Evolutionary conservation across 2,797 vertebrate genomes (phyloP), one percentile per base, ranked within the genome.

Genomic region (Sebastes reedi): DNA sequence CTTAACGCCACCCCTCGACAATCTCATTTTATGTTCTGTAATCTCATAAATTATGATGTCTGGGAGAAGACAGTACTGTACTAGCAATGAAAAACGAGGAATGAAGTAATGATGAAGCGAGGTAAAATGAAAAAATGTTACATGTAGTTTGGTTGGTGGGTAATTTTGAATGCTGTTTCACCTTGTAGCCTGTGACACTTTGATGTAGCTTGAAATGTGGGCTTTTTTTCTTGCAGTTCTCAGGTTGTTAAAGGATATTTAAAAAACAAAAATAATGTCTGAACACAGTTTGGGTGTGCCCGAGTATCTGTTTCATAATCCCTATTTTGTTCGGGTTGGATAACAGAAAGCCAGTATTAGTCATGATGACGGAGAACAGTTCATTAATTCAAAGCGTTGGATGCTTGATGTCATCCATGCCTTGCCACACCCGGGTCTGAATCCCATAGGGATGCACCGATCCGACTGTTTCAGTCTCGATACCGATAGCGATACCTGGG

Each of bases 1-100:
- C 78, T 56, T 66, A 70, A 82, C 24, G 20, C 34, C 72, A 13
- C 90, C 93, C 93, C 92, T 94, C 85, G 94, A 93, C 87, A 89
- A 90, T 94, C 93, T 94, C 84, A 88, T 92, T 94, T 95, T 90
- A 85, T 87, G 93, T 85, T 75, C 82, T 87, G 87, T 91, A 90
- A 90, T 91, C 77, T 36, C 89, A 75, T 71, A 55, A 91, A 86
- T 87, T 74, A 81, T 75, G 75, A 82, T 88, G 85, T 74, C 88
- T 85, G 74, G 86, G 86, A 88, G 69, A 60, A 56, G 79, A 50
- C 60, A 36, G 46, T 3, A 9, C 24, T 75, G 61, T 61, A 46
- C 55, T 64, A 39, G 78, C 5, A 7, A 73, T n/a, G 67, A 56
- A 32, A 61, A 79, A 75, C 9, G 24, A 83, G 16, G 46, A 64